Base-by-base conservation (phyloP, 2,888 invertebrate genomes). In the Tipula lateralis region DNA sequence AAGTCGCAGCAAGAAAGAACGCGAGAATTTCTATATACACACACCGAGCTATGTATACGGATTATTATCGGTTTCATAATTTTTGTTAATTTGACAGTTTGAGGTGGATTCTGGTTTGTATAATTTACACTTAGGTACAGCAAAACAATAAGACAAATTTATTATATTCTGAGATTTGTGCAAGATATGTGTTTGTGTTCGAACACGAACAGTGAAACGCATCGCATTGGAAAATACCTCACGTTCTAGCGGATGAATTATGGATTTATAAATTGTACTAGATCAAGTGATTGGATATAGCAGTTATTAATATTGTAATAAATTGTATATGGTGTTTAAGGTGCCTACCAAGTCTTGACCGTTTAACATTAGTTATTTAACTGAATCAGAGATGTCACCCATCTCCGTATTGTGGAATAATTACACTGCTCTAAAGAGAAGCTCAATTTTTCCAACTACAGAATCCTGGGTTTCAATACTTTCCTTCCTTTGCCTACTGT, bases 51-150 rank as follows among this genome's bases (percentile, higher is more conserved):
- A 81, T 24, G 13, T 29, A 82, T 82, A n/a, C n/a, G 82, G 82
- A 82, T 82, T 82, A 30, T 82, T 82, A 82, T 82, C 82, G 82
- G 29, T 82, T 82, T 82, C 82, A 82, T 82, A 82, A 82, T 82
- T 82, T 82, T 82, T 82, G 82, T 82, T 82, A 82, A 82, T 82
- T 82, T 82, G 82, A 82, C 82, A 82, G 82, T 82, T 82, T 82
- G 82, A 82, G 82, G 82, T 30, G 82, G 82, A 82, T 82, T 30
- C 30, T 80, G 1, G 2, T 66, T 24, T 66, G 19, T 66, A 12
- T 9, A 50, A 6, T 50, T 50, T 50, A 50, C 44, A 19, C 44
- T n/a, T 16, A 50, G 16, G 12, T 50, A 16, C 44, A 16, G 16
- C 5, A 44, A 50, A 50, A 16, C 16, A 50, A 50, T 50, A 50